These are phyloP conservation scores for Morone saxatilis DNA, from an alignment of 2,113 vertebrate genomes.

Conservation along the genomic window DNA sequence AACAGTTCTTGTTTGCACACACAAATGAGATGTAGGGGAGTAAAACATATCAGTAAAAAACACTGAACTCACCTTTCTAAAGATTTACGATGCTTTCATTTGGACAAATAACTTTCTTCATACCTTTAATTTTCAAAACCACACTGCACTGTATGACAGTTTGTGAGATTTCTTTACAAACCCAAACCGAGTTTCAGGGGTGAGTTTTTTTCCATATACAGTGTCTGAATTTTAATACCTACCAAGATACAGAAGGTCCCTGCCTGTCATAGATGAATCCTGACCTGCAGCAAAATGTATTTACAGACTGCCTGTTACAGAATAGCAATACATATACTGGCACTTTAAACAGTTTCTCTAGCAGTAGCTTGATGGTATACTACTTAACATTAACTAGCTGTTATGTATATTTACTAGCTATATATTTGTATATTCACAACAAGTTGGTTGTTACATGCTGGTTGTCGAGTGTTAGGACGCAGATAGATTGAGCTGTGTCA, in stretches of 20 bases:
- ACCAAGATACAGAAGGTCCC: not conserved
- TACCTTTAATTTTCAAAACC: no score
- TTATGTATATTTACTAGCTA: not conserved
- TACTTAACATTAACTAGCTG: not conserved
- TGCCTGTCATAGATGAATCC: not conserved
- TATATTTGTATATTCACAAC: not conserved
- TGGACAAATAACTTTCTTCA: not conserved
- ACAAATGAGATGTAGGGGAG: not conserved
- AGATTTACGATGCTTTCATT: not conserved
- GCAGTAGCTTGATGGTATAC: not conserved
- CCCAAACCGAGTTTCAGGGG: not conserved
- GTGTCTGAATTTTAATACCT: not conserved
- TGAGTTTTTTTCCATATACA: not conserved
- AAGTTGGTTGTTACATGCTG: not conserved
- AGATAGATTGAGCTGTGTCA: slow-evolving; percentile 6
- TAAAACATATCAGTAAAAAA: not conserved
- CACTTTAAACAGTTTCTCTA: not conserved
- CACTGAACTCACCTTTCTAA: not conserved
- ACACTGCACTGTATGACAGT: not conserved
- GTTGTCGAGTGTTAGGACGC: not conserved
- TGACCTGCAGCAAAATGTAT: not conserved
- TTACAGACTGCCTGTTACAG: not conserved
- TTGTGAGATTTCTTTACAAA: not conserved
- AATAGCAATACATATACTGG: not conserved
- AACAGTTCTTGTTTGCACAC: not conserved